A percentile compares a stretch with the other conserved stretches of the same genome.
Conservation (phyloP, 2,797 vertebrate species). For the Mormyrops attenuatus region DNA sequence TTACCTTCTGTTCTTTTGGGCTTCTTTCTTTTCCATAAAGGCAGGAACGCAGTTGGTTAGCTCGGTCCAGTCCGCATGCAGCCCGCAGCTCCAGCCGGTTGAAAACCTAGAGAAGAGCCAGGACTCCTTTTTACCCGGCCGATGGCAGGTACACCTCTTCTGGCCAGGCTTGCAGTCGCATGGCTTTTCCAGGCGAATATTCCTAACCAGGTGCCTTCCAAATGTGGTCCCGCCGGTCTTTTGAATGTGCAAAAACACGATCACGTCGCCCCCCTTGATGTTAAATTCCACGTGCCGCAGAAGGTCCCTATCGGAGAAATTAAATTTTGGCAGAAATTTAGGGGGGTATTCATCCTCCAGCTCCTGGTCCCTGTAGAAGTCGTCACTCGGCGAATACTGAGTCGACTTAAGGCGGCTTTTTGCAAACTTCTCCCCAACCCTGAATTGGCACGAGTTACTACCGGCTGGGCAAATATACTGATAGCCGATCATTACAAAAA, state of each 20-base stretch:
- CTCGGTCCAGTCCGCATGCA: constrained; percentile 96
- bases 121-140: constrained; percentile 81
- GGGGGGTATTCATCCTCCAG: constrained; percentile 58
- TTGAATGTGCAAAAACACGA: constrained; percentile 93
- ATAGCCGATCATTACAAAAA: constrained; percentile 81
- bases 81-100: constrained; percentile 90
- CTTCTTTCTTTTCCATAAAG: constrained; percentile 74
- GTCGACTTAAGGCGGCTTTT: constrained; percentile 45
- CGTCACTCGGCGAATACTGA: constrained; percentile 44
- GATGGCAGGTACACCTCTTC: constrained; percentile 87
- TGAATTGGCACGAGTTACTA: constrained; percentile 69
- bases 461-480: constrained; percentile 82
- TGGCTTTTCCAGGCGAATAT: constrained; percentile 87
- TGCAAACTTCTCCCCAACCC: constrained; percentile 40
- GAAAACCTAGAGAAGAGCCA: constrained; percentile 96
- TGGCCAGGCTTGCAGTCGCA: constrained; percentile 82
- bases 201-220: constrained; percentile 84
- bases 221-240: constrained; percentile 96
- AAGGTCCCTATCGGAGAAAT: constrained; percentile 77
- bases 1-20: constrained; percentile 61
- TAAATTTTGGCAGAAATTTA: constrained; percentile 63
- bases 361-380: constrained; percentile 54
- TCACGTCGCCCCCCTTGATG: constrained; percentile 77
- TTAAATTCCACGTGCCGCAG: constrained; percentile 75
- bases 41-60: constrained; percentile 85